These are phyloP conservation scores for Meandrusa payeni DNA, from an alignment of 2,888 invertebrate species.

Conservation along the genomic window DNA sequence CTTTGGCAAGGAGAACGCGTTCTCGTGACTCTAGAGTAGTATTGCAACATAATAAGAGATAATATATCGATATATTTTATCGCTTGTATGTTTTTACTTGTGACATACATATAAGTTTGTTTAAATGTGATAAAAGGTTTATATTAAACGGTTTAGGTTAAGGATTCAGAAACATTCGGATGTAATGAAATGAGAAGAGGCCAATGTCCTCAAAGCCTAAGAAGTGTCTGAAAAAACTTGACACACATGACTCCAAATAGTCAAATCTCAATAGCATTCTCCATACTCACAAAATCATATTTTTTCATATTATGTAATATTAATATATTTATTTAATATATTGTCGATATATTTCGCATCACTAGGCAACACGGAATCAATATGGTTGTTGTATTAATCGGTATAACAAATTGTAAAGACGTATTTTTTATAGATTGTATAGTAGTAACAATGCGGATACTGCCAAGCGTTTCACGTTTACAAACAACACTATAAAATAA, in stretches of 20 bases:
- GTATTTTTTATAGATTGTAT: background rate
- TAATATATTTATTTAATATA: background rate
- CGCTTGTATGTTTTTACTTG: too few relatives aligned
- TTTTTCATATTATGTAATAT: background rate
- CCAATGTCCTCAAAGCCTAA: too few relatives aligned
- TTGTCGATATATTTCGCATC: slow-evolving; percentile 7
- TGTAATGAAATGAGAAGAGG: too few relatives aligned
- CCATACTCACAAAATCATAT: background rate
- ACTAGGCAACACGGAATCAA: slow-evolving; percentile 16
- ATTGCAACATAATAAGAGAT: slow-evolving; percentile 10
- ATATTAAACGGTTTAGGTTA: too few relatives aligned
- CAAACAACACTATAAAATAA: too few relatives aligned
- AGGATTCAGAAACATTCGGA: too few relatives aligned
- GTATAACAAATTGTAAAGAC: slow-evolving; percentile 13
- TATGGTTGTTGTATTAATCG: slow-evolving; percentile 3
- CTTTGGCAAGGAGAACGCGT: slow-evolving; percentile 23
- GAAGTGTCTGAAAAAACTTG: too few relatives aligned
- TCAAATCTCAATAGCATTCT: too few relatives aligned
- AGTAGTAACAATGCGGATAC: slow-evolving; percentile 12
- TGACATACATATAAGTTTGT: too few relatives aligned
- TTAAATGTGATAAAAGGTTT: too few relatives aligned
- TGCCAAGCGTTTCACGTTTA: too few relatives aligned
- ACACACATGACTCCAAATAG: too few relatives aligned
- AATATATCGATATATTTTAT: slow-evolving; percentile 3
- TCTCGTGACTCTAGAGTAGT: slow-evolving; percentile 11